A percentile compares a stretch with the other conserved stretches of the same genome.
These are phyloP conservation scores for Isaurus tuberculatus DNA, from an alignment of 92 coral and sea anemone genomes.

Conservation along the genomic window DNA sequence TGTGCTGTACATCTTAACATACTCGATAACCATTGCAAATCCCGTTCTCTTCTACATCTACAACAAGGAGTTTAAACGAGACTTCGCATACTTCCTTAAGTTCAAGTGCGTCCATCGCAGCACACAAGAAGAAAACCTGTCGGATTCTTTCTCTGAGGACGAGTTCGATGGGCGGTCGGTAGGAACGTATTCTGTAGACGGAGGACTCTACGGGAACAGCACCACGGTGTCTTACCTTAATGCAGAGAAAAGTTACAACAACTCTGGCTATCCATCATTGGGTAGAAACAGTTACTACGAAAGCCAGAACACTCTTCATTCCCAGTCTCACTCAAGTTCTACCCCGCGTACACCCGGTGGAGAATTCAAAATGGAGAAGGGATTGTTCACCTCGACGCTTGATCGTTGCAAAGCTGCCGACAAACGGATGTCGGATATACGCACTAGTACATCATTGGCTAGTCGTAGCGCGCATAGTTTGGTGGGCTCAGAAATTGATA, in stretches of 20 bases:
- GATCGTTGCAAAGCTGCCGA: constrained; percentile 40
- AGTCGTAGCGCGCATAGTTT: constrained; percentile 42
- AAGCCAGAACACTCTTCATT: constrained; percentile 40
- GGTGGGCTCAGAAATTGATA: constrained; percentile 28
- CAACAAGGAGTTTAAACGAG: constrained; percentile 73
- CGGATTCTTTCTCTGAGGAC: constrained; percentile 61
- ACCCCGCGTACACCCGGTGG: constrained; percentile 47
- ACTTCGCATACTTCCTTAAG: constrained; percentile 59
- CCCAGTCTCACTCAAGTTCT: constrained; percentile 20
- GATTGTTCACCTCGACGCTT: constrained; percentile 25
- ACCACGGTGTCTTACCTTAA: neutral
- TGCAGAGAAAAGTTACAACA: neutral
- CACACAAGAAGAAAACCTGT: constrained; percentile 49
- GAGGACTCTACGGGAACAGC: constrained; percentile 3
- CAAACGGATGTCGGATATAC: constrained; percentile 48
- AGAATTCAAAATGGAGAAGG: constrained; percentile 35
- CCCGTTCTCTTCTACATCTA: constrained; percentile 79
- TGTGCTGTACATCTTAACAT: constrained; percentile 76
- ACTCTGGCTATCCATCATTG: neutral
- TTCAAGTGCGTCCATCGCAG: constrained; percentile 51
- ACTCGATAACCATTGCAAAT: constrained; percentile 79
- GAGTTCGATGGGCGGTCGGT: constrained; percentile 19
- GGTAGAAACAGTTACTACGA: neutral
- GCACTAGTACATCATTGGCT: constrained; percentile 19
- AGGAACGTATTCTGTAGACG: constrained; percentile 12